Evolutionary conservation across 2,888 invertebrate species (phyloP).

Genomic region (Lasioglossum morio): DNA sequence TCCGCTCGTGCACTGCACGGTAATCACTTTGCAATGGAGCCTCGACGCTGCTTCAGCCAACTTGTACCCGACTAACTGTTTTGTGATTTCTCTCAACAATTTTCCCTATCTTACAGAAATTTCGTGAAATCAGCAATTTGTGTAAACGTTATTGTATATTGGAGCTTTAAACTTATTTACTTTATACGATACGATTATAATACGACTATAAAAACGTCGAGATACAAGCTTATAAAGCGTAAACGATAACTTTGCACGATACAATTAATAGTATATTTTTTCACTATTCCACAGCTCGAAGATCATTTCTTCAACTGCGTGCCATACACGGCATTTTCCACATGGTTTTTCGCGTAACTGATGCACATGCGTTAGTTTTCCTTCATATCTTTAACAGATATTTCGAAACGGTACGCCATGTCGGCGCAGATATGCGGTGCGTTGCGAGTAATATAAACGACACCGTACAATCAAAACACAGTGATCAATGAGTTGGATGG

Average conservation of each 20-base stretch:
- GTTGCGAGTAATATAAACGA: not conserved
- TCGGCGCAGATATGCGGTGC: not conserved
- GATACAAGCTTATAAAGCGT: too few species aligned
- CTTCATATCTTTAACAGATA: not conserved
- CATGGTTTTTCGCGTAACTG: not conserved
- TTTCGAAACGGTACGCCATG: not conserved
- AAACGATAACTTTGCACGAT: not conserved
- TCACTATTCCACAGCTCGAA: not conserved
- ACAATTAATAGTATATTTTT: not conserved
- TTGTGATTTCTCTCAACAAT: not conserved
- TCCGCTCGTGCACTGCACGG: not conserved
- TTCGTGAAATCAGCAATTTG: not conserved
- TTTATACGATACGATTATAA: too few species aligned
- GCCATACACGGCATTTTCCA: not conserved
- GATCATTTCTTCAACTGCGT: not conserved
- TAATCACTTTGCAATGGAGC: not conserved
- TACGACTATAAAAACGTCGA: too few species aligned
- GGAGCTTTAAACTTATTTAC: too few species aligned
- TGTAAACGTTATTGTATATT: too few species aligned
- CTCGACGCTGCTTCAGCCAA: not conserved
- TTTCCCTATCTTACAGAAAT: not conserved
- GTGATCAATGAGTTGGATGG: conserved; percentile 5
- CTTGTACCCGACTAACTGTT: not conserved
- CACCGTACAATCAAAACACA: conserved; percentile 5
- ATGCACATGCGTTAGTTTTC: not conserved